Percentiles rank a stretch among this genome's conserved stretches.
Evolutionary conservation across 2,113 vertebrate genomes (phyloP).

Genomic region (Chrysochloris asiatica): DNA sequence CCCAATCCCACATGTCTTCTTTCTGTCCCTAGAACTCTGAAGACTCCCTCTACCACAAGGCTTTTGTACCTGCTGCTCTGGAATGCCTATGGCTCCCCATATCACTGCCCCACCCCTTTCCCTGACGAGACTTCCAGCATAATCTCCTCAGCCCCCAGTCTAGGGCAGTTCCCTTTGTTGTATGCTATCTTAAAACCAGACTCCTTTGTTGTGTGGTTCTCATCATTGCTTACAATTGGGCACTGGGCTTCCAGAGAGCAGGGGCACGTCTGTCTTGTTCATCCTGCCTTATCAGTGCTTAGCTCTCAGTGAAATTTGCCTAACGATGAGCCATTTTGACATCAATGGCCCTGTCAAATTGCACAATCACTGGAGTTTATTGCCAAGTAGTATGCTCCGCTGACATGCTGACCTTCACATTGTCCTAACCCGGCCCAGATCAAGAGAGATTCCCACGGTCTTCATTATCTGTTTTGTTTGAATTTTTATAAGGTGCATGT

Average conservation of each 20-base stretch:
- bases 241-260: not conserved
- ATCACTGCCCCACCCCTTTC: not conserved
- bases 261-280: not conserved
- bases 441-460: not conserved
- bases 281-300: not conserved
- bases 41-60: not conserved
- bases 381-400: not conserved
- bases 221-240: not conserved
- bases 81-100: not conserved
- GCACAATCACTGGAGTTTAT: not conserved
- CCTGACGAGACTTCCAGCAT: too few species aligned
- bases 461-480: not conserved
- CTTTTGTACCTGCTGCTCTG: not conserved
- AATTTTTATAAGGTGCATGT: slow-evolving; percentile 27
- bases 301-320: not conserved
- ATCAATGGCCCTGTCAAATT: not conserved
- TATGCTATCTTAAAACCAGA: not conserved
- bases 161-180: not conserved
- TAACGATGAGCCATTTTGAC: not conserved
- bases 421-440: not conserved
- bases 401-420: not conserved
- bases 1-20: not conserved
- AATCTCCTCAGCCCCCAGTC: not conserved
- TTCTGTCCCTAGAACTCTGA: not conserved
- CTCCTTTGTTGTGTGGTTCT: not conserved